Percentiles rank a stretch among this genome's conserved stretches.
Conservation (phyloP, 1,140 invertebrate species). For the Dendroctonus ponderosae region DNA sequence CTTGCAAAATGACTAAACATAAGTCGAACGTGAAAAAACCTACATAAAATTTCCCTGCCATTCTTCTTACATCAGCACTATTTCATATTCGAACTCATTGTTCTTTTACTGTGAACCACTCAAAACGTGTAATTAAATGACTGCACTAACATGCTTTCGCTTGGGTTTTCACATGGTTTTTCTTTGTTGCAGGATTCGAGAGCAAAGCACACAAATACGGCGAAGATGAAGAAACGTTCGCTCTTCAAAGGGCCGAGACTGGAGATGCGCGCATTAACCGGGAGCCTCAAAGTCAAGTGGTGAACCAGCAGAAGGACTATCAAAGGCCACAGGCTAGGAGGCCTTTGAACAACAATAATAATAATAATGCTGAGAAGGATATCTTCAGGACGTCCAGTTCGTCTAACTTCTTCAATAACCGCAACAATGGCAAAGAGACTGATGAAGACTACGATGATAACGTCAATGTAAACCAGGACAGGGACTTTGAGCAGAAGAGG, state of each 20-base stretch:
- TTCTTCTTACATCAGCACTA: no score
- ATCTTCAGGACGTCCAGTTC: constrained; percentile 65
- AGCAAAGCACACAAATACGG: constrained; percentile 61
- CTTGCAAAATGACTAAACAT: no score
- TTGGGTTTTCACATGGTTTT: constrained; percentile 1
- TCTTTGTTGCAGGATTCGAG: constrained; percentile 55
- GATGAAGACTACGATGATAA: constrained; percentile 58
- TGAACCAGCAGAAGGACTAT: constrained; percentile 47
- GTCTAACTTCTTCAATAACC: constrained; percentile 67
- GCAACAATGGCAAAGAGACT: constrained; percentile 59
- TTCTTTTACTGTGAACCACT: no score
- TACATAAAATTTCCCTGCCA: no score
- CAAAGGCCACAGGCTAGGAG: constrained; percentile 38
- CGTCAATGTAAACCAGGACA: constrained; percentile 46
- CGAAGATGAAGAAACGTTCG: constrained; percentile 72
- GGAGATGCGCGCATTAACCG: constrained; percentile 58
- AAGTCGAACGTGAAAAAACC: no score
- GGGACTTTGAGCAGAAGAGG: constrained; percentile 47
- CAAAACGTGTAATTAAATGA: no score
- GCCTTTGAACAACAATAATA: constrained; percentile 41
- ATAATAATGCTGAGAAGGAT: constrained; percentile 49
- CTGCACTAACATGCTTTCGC: no score
- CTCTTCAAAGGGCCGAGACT: constrained; percentile 72
- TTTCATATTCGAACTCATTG: no score
- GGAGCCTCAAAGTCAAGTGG: constrained; percentile 45